Conservation (phyloP, 2,888 invertebrate genomes). For the Rotaria magnacalcarata region DNA sequence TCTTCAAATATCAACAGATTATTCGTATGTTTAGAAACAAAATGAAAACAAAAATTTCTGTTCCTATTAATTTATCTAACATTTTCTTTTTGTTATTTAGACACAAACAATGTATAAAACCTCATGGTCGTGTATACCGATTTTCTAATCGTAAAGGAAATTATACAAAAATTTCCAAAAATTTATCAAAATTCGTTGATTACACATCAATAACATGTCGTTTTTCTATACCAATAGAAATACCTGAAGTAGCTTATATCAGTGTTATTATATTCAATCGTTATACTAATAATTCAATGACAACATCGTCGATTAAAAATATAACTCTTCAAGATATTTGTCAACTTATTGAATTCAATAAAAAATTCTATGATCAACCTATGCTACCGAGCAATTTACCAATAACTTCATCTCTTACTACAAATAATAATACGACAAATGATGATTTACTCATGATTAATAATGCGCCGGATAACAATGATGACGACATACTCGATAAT, state of each 20-base stretch:
- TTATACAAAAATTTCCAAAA: background rate
- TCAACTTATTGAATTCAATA: background rate
- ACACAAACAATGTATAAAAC: background rate
- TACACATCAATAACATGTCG: constrained; percentile 17
- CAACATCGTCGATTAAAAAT: background rate
- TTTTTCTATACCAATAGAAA: background rate
- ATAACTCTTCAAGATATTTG: background rate
- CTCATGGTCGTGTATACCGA: background rate
- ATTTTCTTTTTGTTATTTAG: background rate
- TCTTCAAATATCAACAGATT: background rate
- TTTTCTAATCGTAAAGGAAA: background rate
- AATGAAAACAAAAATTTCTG: background rate
- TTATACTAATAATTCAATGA: background rate
- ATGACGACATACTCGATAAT: background rate
- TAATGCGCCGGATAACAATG: background rate
- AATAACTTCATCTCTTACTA: background rate
- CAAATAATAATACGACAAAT: background rate
- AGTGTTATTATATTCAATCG: background rate
- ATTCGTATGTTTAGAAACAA: background rate
- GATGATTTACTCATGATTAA: background rate
- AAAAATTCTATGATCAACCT: background rate
- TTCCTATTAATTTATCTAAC: no score
- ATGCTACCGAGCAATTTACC: background rate
- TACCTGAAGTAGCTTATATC: background rate
- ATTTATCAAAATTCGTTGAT: background rate